These are phyloP conservation scores for Dynastes grantii DNA, from an alignment of 2,888 invertebrate species.

Conservation along the genomic window DNA sequence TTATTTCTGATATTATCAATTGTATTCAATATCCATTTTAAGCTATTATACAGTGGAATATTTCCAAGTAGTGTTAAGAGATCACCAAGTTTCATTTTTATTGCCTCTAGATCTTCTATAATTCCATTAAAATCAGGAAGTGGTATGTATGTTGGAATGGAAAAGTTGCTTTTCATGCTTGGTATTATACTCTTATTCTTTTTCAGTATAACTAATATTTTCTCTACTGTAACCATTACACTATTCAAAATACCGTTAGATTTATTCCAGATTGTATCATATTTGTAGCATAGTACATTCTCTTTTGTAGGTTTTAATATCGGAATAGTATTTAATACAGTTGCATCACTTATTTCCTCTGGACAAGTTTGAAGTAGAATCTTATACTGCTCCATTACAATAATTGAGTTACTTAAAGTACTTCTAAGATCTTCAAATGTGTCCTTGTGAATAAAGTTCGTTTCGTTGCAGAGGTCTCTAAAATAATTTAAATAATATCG, in stretches of 20 bases:
- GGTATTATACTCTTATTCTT: constrained; percentile 60
- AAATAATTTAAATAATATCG: constrained; percentile 71
- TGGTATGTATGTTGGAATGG: constrained; percentile 60
- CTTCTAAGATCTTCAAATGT: constrained; percentile 70
- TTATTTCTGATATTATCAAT: constrained; percentile 33
- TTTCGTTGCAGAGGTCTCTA: constrained; percentile 62
- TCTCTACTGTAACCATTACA: constrained; percentile 55
- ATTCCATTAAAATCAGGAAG: constrained; percentile 63
- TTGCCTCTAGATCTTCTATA: constrained; percentile 54
- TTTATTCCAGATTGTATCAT: constrained; percentile 63
- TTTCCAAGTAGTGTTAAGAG: constrained; percentile 59
- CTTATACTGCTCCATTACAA: constrained; percentile 79
- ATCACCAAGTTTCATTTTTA: constrained; percentile 52
- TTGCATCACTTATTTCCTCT: constrained; percentile 61
- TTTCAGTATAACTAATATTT: constrained; percentile 58
- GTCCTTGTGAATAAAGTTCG: constrained; percentile 60
- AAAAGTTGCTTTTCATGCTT: constrained; percentile 59
- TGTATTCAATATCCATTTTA: constrained; percentile 59
- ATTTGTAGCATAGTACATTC: constrained; percentile 61
- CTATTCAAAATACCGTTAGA: constrained; percentile 56
- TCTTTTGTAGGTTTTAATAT: constrained; percentile 58
- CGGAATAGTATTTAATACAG: constrained; percentile 60
- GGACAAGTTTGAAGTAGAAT: constrained; percentile 80
- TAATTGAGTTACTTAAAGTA: constrained; percentile 72
- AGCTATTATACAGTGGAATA: constrained; percentile 58